Evolutionary conservation across 2,888 invertebrate genomes (phyloP), one percentile per base, ranked within the genome.

Genomic region (Notodonta ziczac): DNA sequence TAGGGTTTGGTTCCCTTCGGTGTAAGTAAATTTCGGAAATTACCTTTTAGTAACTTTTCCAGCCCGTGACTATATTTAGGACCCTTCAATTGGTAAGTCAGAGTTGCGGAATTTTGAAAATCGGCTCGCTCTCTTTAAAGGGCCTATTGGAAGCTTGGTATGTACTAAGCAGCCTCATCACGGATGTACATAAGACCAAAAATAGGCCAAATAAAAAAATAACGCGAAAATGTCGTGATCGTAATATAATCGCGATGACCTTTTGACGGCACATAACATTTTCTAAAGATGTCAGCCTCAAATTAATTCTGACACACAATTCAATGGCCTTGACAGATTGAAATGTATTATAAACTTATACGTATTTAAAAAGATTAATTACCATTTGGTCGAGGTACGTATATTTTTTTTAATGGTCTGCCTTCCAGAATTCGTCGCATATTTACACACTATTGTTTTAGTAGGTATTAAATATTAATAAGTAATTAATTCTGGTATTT

Each of bases 161-260:
- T 56, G 59, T 35, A 35, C 35, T 35, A 54, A 48, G 10, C 62
- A 66, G 68, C 64, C 66, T 55, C 65, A 70, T 72, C 69, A 70
- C 66, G 65, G 71, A 74, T 72, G 63, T 73, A 57, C 70, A 56
- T 61, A 56, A 61, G 62, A 59, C 65, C 62, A 64, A 64, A 70
- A 50, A 62, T 58, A 55, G 40, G 42, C 42, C 40, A 42, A 55
- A 42, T 40, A 12, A 40, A 16, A 55, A 16, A 52, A 39, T 14
- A 24, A 16, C 14, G 4, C 5, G 12, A n/a, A 54, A 54, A 55
- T n/a, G 12, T 55, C 13, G 35, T 39, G 54, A 42, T 13, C 13
- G 24, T 16, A 40, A 55, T 4, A 44, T 44, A 56, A 56, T 44
- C 16, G 16, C 56, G 55, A 56, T 56, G 56, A 56, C 56, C 56